These are phyloP conservation scores for Prochilodus magdalenae DNA, from an alignment of 2,113 vertebrate genomes.

Conservation along the genomic window DNA sequence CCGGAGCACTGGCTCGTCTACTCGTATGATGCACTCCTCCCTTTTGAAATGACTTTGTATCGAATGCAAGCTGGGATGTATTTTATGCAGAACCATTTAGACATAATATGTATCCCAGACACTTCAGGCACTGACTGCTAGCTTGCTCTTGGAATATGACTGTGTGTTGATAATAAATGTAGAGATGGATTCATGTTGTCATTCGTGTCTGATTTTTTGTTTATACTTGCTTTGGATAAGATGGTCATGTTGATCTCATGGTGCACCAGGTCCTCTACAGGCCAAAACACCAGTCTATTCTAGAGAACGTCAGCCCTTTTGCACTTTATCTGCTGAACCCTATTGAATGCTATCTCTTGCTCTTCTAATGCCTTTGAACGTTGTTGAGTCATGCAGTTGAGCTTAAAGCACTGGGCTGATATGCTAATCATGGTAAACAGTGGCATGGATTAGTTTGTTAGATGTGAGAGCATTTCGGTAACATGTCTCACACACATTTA, in stretches of 20 bases:
- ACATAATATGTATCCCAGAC: background rate
- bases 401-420: background rate
- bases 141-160: background rate
- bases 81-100: background rate
- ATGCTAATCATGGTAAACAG: background rate
- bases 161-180: conserved; percentile 31
- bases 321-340: background rate
- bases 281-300: background rate
- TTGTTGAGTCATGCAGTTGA: background rate
- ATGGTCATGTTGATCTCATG: conserved; percentile 18
- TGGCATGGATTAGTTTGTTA: background rate
- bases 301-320: background rate
- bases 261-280: background rate
- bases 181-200: background rate
- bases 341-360: conserved; percentile 3
- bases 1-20: background rate
- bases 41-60: conserved; percentile 14
- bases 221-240: background rate
- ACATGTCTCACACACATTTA: background rate
- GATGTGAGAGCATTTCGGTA: background rate
- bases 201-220: too few species aligned
- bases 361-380: background rate
- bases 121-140: background rate
- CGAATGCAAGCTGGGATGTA: background rate
- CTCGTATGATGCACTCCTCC: background rate